phyloP scores from a whole-genome alignment of 1,140 invertebrate genomes.

The Cydia fagiglandana region DNA sequence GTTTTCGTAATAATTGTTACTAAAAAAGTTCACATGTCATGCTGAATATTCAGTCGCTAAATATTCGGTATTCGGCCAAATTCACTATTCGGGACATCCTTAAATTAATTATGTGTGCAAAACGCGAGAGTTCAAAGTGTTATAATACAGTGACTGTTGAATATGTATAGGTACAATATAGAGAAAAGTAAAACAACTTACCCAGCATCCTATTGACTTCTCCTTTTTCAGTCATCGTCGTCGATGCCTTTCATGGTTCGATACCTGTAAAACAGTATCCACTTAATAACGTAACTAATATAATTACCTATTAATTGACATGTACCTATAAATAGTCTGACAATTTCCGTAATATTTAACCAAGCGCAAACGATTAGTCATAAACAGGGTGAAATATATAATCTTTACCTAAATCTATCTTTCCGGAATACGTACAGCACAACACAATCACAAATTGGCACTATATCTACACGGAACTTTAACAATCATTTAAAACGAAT shows the following conservation, averaged over 20 bases:
- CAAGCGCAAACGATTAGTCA: not conserved
- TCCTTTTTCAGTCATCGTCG: slow-evolving; percentile 73
- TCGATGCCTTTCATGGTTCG: slow-evolving; percentile 69
- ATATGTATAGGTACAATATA: not conserved
- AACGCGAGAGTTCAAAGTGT: no score
- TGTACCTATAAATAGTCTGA: not conserved
- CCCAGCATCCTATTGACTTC: slow-evolving; percentile 76
- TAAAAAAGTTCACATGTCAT: no score
- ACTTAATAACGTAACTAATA: slow-evolving; percentile 37
- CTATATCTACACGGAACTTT: slow-evolving; percentile 37
- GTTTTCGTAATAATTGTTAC: no score
- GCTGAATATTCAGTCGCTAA: no score
- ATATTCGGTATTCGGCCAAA: no score
- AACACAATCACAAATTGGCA: slow-evolving; percentile 27
- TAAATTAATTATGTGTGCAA: no score
- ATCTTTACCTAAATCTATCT: slow-evolving; percentile 24
- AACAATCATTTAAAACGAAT: slow-evolving; percentile 25
- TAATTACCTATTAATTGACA: not conserved
- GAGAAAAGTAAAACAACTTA: slow-evolving; percentile 46
- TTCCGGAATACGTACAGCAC: not conserved
- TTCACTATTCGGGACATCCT: no score
- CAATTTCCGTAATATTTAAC: not conserved
- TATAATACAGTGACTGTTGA: not conserved
- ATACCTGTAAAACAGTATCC: slow-evolving; percentile 48
- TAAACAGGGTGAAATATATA: not conserved